Conservation (phyloP, 2,113 vertebrate genomes). For the Gorsachius goisagi region DNA sequence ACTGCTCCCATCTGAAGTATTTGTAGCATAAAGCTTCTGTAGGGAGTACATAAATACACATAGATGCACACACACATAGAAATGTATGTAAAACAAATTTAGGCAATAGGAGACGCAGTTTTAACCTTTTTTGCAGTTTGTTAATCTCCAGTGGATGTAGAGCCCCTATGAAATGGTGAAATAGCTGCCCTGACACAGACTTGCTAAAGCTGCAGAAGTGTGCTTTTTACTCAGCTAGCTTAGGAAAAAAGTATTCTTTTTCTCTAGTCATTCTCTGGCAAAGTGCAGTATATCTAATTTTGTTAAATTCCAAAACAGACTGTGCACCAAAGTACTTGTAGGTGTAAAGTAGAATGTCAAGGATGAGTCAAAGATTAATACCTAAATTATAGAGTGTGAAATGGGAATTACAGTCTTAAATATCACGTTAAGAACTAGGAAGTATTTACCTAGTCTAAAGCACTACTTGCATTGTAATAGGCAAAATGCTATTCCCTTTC, state of each 20-base stretch:
- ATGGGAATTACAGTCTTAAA: constrained; percentile 62
- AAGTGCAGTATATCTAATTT: constrained; percentile 62
- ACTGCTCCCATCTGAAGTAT: background rate
- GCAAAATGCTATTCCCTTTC: background rate
- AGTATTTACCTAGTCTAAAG: constrained; percentile 62
- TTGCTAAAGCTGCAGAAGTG: constrained; percentile 3
- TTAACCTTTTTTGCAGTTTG: background rate
- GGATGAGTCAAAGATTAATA: constrained; percentile 80
- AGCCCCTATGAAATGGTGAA: background rate
- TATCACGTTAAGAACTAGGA: constrained; percentile 58
- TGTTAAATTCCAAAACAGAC: constrained; percentile 68
- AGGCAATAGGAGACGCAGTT: background rate
- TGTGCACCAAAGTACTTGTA: constrained; percentile 70
- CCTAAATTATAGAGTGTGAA: constrained; percentile 71
- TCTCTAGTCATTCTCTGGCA: constrained; percentile 34
- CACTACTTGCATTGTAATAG: background rate
- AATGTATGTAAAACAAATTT: background rate
- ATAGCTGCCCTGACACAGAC: background rate
- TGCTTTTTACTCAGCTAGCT: background rate
- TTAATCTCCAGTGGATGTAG: background rate
- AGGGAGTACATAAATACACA: background rate
- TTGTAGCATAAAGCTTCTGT: background rate
- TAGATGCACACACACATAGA: background rate
- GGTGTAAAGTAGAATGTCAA: constrained; percentile 77
- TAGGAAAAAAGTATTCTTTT: constrained; percentile 4